Percentiles rank a stretch among this genome's conserved stretches.
phyloP scores from a whole-genome alignment of 2,113 vertebrate genomes.

The Ceratotherium simum region DNA sequence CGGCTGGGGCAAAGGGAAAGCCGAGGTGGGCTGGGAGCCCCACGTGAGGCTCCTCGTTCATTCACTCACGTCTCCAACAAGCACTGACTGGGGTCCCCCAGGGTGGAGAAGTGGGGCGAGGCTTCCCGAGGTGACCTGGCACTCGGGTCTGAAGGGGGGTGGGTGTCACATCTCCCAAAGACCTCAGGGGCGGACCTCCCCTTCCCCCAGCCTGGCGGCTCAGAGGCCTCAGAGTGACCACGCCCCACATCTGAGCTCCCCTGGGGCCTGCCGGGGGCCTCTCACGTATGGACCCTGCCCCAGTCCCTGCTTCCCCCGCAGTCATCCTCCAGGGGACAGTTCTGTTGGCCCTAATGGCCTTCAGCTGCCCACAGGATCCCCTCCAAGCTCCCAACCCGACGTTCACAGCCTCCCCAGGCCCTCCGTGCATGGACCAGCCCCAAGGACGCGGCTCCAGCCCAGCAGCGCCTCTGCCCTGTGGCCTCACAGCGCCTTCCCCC shows the following conservation, averaged over 20 bases:
- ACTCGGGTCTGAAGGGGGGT: not conserved
- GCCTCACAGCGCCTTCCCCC: not conserved
- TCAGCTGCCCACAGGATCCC: not conserved
- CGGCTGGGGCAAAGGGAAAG: rapidly evolving
- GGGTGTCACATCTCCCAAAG: rapidly evolving
- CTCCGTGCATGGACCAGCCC: no score
- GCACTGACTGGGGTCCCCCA: not conserved
- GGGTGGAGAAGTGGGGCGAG: not conserved
- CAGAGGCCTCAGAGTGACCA: not conserved
- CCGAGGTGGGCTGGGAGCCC: not conserved
- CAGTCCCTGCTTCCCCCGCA: not conserved
- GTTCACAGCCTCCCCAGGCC: rapidly evolving
- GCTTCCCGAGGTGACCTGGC: rapidly evolving
- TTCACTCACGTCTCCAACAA: not conserved
- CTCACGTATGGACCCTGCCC: rapidly evolving
- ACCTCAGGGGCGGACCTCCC: not conserved
- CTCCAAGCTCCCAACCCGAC: not conserved
- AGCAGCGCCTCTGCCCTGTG: not conserved
- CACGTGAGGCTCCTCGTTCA: rapidly evolving
- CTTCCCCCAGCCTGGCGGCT: no score
- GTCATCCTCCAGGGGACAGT: not conserved
- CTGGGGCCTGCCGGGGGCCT: no score
- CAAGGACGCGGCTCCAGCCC: not conserved
- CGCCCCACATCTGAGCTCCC: rapidly evolving
- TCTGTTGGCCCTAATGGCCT: rapidly evolving